Base-by-base conservation (phyloP, 2,888 invertebrate species). In the Scrobipalpa atriplicella region DNA sequence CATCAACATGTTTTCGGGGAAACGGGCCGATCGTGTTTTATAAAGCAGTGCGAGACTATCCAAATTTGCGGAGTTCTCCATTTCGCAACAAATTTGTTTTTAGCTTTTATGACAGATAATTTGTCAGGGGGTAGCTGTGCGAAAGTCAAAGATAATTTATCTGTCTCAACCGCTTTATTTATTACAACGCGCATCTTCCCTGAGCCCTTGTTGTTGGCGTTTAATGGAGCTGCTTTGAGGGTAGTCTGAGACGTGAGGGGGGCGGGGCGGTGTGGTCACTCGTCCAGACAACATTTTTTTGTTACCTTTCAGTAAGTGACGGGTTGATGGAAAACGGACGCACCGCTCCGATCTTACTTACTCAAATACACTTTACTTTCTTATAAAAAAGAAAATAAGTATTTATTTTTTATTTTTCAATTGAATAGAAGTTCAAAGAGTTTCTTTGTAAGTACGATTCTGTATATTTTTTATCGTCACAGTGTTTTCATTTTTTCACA, bases 61-160 rank as follows among this genome's bases (percentile, higher is more conserved):
- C 75, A 76, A 78, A 81, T 80, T 79, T 79, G 82, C 81, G 81
- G 87, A 86, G 85, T 89, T 88, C 85, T 82, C 82, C 82, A 85
- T 85, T 87, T 86, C 83, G 77, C 81, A 84, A 85, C 85, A 88
- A 90, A 88, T 89, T 90, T 89, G 87, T 88, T 89, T 90, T 89
- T 85, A 85, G 86, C 86, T 86, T 86, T 87, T 90, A 90, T 90
- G 91, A 90, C 90, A 88, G 87, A 87, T 86, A 89, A 91, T 92
- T 91, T 90, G 90, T 92, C 90, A 90, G 82, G 84, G 5, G 83
- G 86, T 86, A 82, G 84, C 88, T 85, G 83, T 86, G 85, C 82
- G 83, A 84, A 82, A 92, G 90, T 90, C 91, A 90, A 91, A 91
- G 88, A 90, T 91, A 91, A 92, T 91, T 91, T 91, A 91, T 92